Percentiles rank a stretch among this genome's conserved stretches.
Conservation (phyloP, 2,888 invertebrate genomes). For the Ichneumon xanthorius region DNA sequence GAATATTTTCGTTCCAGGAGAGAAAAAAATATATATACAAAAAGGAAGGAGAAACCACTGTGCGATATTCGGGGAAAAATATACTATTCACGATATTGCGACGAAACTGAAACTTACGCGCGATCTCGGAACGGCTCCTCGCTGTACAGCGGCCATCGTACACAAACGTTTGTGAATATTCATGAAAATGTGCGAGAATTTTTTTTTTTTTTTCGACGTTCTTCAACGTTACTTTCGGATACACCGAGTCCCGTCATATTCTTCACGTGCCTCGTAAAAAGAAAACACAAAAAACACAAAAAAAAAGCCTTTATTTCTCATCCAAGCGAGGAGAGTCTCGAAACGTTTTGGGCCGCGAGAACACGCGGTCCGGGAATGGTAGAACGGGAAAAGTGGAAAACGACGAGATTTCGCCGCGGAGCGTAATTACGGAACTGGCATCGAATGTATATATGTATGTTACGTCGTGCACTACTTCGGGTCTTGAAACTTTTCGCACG, state of each 20-base stretch:
- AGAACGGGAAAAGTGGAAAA: constrained; percentile 12
- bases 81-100: constrained; percentile 14
- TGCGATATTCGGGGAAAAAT: neutral
- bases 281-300: neutral
- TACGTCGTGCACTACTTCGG: constrained; percentile 15
- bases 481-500: constrained; percentile 52
- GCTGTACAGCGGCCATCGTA: neutral
- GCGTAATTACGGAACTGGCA: constrained; percentile 38
- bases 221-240: neutral
- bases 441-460: constrained; percentile 7
- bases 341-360: constrained; percentile 20
- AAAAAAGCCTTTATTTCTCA: constrained; percentile 12
- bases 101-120: neutral
- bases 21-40: neutral
- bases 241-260: constrained; percentile 13
- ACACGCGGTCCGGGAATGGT: neutral
- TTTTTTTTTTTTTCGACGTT: neutral
- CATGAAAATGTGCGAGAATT: constrained; percentile 25
- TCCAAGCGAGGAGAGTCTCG: constrained; percentile 1
- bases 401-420: constrained; percentile 31
- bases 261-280: constrained; percentile 6
- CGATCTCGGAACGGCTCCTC: constrained; percentile 6
- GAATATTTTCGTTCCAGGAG: neutral
- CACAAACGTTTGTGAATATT: constrained; percentile 12
- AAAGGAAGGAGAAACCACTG: neutral